phyloP scores from a whole-genome alignment of 2,113 vertebrate species.

The Pteruthius melanotis region DNA sequence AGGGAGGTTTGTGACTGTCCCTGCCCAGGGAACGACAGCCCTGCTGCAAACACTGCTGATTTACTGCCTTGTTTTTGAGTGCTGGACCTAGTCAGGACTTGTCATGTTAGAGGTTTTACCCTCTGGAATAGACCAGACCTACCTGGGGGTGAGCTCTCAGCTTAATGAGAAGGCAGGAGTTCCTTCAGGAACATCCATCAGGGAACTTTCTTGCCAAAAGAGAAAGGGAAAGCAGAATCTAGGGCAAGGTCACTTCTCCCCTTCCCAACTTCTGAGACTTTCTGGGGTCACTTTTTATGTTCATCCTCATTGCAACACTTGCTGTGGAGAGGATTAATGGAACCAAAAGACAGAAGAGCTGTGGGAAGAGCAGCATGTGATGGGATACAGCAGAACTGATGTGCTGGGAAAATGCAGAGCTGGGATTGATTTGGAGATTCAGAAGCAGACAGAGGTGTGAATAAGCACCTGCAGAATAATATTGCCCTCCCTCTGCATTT shows the following conservation, averaged over 20 bases:
- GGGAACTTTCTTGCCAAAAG: background rate
- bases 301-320: background rate
- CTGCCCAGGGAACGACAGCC: background rate
- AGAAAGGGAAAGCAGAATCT: background rate
- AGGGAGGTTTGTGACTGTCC: background rate
- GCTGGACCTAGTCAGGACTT: background rate
- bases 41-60: background rate
- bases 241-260: background rate
- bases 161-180: background rate
- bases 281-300: background rate
- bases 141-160: background rate
- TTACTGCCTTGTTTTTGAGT: slow-evolving; percentile 19
- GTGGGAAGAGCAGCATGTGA: background rate
- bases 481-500: background rate
- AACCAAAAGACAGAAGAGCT: background rate
- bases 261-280: background rate
- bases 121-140: background rate
- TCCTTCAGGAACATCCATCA: background rate
- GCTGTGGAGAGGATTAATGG: background rate
- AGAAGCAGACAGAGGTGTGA: background rate
- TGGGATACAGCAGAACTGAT: background rate
- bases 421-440: background rate
- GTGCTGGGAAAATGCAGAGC: background rate
- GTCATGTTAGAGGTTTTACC: background rate
- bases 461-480: background rate